Percentiles rank a stretch among this genome's conserved stretches.
These are phyloP conservation scores for Mesocricetus auratus DNA, from an alignment of 2,113 vertebrate genomes.

Conservation along the genomic window DNA sequence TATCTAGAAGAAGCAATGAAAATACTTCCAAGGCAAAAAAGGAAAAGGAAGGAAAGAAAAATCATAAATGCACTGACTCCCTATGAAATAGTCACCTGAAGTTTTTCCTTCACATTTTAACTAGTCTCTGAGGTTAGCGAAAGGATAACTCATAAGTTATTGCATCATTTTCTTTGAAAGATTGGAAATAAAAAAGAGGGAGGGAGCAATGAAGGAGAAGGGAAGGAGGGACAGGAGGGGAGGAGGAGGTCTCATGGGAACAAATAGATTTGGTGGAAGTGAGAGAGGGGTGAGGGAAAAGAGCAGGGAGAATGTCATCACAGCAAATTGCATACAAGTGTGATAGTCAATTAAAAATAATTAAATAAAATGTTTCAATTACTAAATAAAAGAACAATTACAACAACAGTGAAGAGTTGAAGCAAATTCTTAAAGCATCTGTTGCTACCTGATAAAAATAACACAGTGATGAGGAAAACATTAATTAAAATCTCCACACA, in stretches of 20 bases:
- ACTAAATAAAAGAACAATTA: not conserved
- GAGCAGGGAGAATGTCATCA: not conserved
- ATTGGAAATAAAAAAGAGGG: constrained; percentile 36
- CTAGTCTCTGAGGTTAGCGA: constrained; percentile 21
- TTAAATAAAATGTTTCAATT: not conserved
- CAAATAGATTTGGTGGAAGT: too few relatives aligned
- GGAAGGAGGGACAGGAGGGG: too few relatives aligned
- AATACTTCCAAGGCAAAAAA: constrained; percentile 32
- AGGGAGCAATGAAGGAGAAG: not conserved
- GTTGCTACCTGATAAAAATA: constrained; percentile 50
- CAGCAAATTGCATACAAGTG: not conserved
- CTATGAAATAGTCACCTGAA: constrained; percentile 43
- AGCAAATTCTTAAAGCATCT: constrained; percentile 34
- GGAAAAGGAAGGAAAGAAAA: not conserved
- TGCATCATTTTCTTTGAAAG: constrained; percentile 41
- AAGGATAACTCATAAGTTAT: constrained; percentile 56
- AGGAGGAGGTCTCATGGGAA: not conserved
- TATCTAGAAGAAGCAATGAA: constrained; percentile 37
- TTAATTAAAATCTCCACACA: constrained; percentile 62
- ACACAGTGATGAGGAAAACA: constrained; percentile 39
- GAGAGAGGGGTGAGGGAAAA: not conserved
- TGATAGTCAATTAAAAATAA: not conserved
- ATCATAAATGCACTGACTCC: not conserved
- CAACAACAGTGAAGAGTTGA: constrained; percentile 22
- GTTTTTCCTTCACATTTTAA: constrained; percentile 63